Evolutionary conservation across 2,888 invertebrate genomes (phyloP).

Genomic region (Linnaemya vulpina): DNA sequence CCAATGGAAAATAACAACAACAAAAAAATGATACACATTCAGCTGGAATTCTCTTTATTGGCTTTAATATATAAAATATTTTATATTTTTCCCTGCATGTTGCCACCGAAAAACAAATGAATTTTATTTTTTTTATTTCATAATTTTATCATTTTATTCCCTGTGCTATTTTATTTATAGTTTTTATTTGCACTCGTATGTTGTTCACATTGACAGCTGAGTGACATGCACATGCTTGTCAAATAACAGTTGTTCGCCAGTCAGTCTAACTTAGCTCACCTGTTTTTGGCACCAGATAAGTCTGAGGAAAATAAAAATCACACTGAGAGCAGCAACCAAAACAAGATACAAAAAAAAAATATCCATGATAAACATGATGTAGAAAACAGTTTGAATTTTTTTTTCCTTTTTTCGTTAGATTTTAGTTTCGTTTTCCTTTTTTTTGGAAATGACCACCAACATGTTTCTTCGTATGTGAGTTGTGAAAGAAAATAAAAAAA

Average conservation of each 20-base stretch:
- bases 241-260: conserved; percentile 44
- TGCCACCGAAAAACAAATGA: neutral
- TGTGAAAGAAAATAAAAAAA: conserved; percentile 10
- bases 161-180: neutral
- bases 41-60: conserved; percentile 15
- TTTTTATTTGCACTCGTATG: conserved; percentile 5
- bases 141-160: conserved; percentile 17
- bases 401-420: neutral
- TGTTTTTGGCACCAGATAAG: conserved; percentile 32
- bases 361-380: conserved; percentile 6
- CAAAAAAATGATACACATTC: neutral
- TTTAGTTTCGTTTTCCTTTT: neutral
- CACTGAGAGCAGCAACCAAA: neutral
- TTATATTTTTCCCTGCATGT: neutral
- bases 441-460: conserved; percentile 22
- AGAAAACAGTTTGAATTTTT: neutral
- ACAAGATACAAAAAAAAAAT: conserved; percentile 22
- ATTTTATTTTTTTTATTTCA: conserved; percentile 1
- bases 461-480: neutral
- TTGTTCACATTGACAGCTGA: conserved; percentile 56
- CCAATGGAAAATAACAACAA: neutral
- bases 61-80: conserved; percentile 15
- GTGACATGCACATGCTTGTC: conserved; percentile 51
- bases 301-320: neutral
- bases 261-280: conserved; percentile 37